Conservation (phyloP, 2,113 vertebrate genomes). For the Cricetomys ansorgei region DNA sequence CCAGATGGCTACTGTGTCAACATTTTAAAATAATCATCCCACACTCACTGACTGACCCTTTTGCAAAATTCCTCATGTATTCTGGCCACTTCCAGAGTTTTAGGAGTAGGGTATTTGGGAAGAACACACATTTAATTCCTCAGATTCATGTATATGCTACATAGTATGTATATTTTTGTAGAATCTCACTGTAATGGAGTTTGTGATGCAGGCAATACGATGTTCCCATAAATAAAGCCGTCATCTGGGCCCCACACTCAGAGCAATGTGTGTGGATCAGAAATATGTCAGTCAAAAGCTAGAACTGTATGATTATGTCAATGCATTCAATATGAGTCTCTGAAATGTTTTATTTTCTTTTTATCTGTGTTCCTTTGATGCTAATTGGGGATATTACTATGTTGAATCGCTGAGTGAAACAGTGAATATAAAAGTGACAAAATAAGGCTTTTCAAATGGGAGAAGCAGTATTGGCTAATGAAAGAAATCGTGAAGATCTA, state of each 20-base stretch:
- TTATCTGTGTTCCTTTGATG: neutral
- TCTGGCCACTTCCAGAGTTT: neutral
- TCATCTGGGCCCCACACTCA: accelerated
- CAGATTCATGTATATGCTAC: too few relatives aligned
- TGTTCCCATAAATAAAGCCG: neutral
- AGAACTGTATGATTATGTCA: neutral
- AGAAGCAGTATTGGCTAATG: neutral
- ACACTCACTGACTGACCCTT: neutral
- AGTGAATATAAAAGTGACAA: neutral
- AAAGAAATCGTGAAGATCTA: neutral
- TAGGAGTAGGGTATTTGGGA: neutral
- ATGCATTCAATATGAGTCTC: neutral
- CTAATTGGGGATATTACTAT: neutral
- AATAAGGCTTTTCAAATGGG: neutral
- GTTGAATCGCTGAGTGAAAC: neutral
- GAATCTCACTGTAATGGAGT: neutral
- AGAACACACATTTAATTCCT: neutral
- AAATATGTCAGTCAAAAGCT: neutral
- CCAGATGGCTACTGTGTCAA: slow-evolving; percentile 61
- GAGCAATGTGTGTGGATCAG: neutral
- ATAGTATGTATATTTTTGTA: neutral
- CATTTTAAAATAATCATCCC: neutral
- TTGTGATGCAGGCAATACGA: neutral
- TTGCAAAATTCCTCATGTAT: neutral
- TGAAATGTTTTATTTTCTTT: slow-evolving; percentile 1